Evolutionary conservation across 2,888 invertebrate genomes (phyloP).

Genomic region (Suillia variegata): DNA sequence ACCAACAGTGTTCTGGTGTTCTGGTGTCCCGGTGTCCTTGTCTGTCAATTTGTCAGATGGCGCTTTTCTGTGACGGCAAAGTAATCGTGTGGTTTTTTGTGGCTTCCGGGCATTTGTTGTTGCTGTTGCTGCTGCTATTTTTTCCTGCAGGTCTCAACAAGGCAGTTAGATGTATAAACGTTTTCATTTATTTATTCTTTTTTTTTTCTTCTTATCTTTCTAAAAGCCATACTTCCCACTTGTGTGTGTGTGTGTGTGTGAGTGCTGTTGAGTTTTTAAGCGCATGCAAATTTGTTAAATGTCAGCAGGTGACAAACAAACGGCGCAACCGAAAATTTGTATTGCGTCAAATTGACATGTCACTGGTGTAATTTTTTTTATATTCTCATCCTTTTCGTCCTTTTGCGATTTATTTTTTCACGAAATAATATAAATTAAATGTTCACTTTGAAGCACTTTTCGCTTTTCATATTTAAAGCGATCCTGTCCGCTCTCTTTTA

Average conservation of each 20-base stretch:
- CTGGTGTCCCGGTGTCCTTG: too few species aligned
- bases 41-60: background rate
- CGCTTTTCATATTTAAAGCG: too few species aligned
- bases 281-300: conserved; percentile 32
- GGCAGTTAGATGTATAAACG: conserved; percentile 8
- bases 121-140: background rate
- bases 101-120: too few species aligned
- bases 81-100: conserved; percentile 15
- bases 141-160: too few species aligned
- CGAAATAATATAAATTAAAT: too few species aligned
- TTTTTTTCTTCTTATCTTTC: background rate
- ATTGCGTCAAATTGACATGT: conserved; percentile 11
- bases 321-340: conserved; percentile 25
- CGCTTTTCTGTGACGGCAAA: background rate
- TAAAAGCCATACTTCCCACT: background rate
- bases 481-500: too few species aligned
- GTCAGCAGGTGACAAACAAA: conserved; percentile 30
- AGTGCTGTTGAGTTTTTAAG: background rate
- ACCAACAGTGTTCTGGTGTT: too few species aligned
- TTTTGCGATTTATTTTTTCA: too few species aligned
- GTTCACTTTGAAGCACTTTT: too few species aligned
- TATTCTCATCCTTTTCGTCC: too few species aligned
- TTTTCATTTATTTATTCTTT: background rate
- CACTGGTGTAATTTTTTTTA: too few species aligned
- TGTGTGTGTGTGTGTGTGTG: background rate